A percentile compares a stretch with the other conserved stretches of the same genome.
phyloP scores from a whole-genome alignment of 2,888 invertebrate species.

The Cheiracanthium punctorium region DNA sequence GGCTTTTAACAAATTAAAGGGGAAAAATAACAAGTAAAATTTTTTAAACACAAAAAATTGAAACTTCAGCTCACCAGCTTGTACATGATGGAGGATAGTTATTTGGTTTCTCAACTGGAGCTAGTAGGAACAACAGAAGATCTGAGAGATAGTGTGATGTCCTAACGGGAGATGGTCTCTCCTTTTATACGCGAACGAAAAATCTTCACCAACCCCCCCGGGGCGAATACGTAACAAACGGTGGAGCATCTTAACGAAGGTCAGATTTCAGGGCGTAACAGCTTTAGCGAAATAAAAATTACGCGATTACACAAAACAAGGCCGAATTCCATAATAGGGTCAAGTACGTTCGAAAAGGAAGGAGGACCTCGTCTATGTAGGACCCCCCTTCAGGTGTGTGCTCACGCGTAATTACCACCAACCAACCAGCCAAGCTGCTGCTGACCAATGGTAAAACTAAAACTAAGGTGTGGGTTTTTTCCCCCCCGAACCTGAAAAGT shows the following conservation, averaged over 20 bases:
- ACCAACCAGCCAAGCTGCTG: no score
- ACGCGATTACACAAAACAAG: slow-evolving; percentile 25
- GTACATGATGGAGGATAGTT: slow-evolving; percentile 47
- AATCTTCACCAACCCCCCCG: background rate
- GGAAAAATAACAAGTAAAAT: no score
- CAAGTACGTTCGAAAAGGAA: slow-evolving; percentile 25
- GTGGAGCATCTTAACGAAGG: slow-evolving; percentile 38
- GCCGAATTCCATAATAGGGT: slow-evolving; percentile 37
- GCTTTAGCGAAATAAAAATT: slow-evolving; percentile 28
- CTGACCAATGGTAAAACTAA: background rate
- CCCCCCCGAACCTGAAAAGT: background rate
- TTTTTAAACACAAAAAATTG: no score
- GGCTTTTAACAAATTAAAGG: no score
- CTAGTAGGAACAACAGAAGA: background rate
- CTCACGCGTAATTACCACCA: background rate
- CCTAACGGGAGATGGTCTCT: background rate
- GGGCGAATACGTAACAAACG: background rate
- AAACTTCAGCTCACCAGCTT: slow-evolving; percentile 47
- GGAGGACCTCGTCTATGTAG: background rate
- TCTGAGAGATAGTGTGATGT: background rate
- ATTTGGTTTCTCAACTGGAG: background rate
- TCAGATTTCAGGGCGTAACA: slow-evolving; percentile 56
- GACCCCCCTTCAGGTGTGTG: background rate
- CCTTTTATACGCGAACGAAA: slow-evolving; percentile 10
- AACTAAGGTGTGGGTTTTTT: slow-evolving; percentile 19